Evolutionary conservation across 2,113 vertebrate species (phyloP), one percentile per base, ranked within the genome.

Genomic region (Okapia johnstoni): DNA sequence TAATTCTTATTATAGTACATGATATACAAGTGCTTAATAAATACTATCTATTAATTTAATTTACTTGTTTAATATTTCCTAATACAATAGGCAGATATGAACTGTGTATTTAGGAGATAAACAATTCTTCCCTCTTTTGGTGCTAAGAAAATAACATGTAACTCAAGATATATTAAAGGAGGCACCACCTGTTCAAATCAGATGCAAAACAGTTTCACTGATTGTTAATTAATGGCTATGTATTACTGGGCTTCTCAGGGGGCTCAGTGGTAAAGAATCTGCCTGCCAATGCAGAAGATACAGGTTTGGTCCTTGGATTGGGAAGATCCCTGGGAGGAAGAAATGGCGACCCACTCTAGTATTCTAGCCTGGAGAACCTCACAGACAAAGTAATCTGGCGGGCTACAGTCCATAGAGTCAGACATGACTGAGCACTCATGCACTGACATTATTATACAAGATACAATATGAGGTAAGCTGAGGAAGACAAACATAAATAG

Each of bases 11-110:
- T 86, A 92, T 79, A 52, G 13, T 60, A 87, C 33, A 63, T 94
- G 95, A 73, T 13, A 61, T 33, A 96, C 90, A 96, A 88, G 36
- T 94, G 23, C n/a, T 98, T 98, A 85, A 81, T 90, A 97, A 89
- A 94, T 85, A 70, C 33, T 80, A 89, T 83, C 25, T 96, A 94
- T 91, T 85, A 94, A 85, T 95, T 97, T 93, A 95, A 92, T 88
- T 85, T 96, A 73, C 91, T 96, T 86, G 93, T 94, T 55, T 85
- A 66, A 93, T 90, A 33, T 95, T 97, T 60, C 33, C 81, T 92
- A 85, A 97, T 54, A 90, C 15, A 96, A 80, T 54, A 92, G 76
- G 52, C 13, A 86, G 25, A 96, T 93, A 83, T 21, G 48, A 93
- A 66, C 17, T 43, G n/a, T 46, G 12, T 77, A 92, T 96, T 96